Base-by-base conservation (phyloP, 37 sponge, comb jelly and placozoan genomes). In the Spongilla lacustris region DNA sequence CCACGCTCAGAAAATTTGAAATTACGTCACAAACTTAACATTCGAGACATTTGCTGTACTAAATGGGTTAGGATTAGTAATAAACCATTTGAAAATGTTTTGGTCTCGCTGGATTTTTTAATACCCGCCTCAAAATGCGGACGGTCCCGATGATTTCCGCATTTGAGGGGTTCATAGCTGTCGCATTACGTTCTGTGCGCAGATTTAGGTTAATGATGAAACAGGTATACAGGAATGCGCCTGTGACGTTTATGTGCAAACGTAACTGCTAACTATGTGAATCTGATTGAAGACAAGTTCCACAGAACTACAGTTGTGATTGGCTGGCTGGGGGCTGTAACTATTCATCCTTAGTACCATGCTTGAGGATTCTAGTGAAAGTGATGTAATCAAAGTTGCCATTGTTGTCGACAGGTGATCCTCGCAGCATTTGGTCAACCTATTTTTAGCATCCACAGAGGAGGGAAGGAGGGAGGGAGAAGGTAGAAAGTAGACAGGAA, bases 341-440 rank as follows among this genome's bases (percentile, higher is more conserved):
- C 67, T 76, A 92, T 23, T 98, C 99, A 74, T 98, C 99, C 87
- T 98, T 98, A 19, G 95, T 94, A 29, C 99, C 99, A 50, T 98
- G 99, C 68, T 98, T 98, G 33, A 98, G 92, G 75, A 98, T 95
- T 23, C 95, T 81, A 36, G 97, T 96, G 93, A 98, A 98, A 17
- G 97, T 97, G 73, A 77, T 72, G 85, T 98, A 98, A 84, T 98
- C 99, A 84, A 98, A 98, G 84, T 86, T 91, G 12, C 99, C 99
- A 67, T 72, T 58, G 37, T 72, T 83, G 84, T 96, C 95, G 19
- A 98, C 88, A 27, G 99, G 99, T 38, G 99, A 97, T 23, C 94
- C 97, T 50, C 95, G 86, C 14, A 93, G 82, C 99, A 98, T 98
- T 78, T 95, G 96, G 71, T 98, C 97, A 23, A 98, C 99, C 94